Evolutionary conservation across 1,140 invertebrate genomes (phyloP).

Genomic region (Cotesia glomerata): DNA sequence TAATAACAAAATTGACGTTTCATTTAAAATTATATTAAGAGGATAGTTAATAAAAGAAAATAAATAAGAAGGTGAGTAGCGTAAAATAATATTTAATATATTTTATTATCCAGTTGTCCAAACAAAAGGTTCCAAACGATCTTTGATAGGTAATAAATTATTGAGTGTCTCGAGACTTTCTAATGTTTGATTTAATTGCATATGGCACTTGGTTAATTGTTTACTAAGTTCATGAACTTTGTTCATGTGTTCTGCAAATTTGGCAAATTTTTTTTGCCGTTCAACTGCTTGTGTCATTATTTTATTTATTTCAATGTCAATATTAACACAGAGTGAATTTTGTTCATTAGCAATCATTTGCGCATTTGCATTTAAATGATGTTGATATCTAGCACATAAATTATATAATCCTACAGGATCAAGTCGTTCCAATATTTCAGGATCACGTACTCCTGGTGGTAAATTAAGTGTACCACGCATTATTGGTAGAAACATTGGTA

Average conservation of each 20-base stretch:
- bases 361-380: conserved; percentile 69
- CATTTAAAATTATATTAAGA: not conserved
- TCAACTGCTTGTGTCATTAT: conserved; percentile 76
- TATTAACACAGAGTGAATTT: conserved; percentile 48
- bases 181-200: conserved; percentile 82
- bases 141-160: conserved; percentile 79
- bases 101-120: conserved; percentile 78
- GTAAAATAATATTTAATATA: not conserved
- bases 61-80: not conserved
- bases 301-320: conserved; percentile 75
- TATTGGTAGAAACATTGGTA: conserved; percentile 92
- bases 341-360: conserved; percentile 57
- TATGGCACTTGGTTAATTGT: conserved; percentile 82
- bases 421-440: conserved; percentile 85
- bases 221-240: conserved; percentile 76
- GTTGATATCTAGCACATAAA: conserved; percentile 75
- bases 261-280: conserved; percentile 81
- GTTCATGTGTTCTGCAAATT: conserved; percentile 82
- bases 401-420: conserved; percentile 69
- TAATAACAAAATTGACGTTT: not conserved
- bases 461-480: conserved; percentile 87
- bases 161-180: conserved; percentile 87
- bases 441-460: conserved; percentile 80
- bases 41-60: not conserved
- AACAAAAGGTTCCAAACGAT: conserved; percentile 87